Base-by-base conservation (phyloP, 2,888 invertebrate species). In the Esperia sulphurella region DNA sequence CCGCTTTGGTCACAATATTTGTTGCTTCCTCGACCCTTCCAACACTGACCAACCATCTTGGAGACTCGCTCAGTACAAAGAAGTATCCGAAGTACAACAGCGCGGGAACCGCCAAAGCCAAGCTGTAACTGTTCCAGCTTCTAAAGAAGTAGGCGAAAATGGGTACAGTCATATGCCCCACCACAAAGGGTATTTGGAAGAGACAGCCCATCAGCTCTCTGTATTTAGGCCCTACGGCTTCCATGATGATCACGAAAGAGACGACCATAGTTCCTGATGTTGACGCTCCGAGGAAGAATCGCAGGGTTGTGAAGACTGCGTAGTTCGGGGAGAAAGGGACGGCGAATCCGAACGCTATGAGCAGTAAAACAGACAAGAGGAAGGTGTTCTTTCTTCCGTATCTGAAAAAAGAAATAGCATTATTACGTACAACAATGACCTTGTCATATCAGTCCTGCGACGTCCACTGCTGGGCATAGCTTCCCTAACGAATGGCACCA, bases 211-310 rank as follows among this genome's bases (percentile, higher is more conserved):
- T 61, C 3, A 85, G 55, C 53, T 91, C 92, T 5, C 92, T 76
- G 59, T 86, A 91, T 40, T 79, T 78, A 0, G 86, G 77, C 0
- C 93, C 93, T 6, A 92, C 84, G 0, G 92, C 80, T 65, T 94
- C 94, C 93, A 94, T 93, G 28, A 93, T 80, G 14, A 94, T 83
- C 0, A 94, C 93, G 60, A 94, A 94, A 56, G 93, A 93, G 41
- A 94, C 93, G 40, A 95, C 93, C 94, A 96, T 96, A 7, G 94
- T 94, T 30, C 96, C 96, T 7, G 95, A 94, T 0, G 94, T 94
- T n/a, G 94, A 94, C 48, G 94, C 68, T 0, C 95, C 95, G 12
- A 92, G 90, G 42, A 95, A 68, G 71, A 95, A 94, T 53, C 95
- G 83, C 37, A 93, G 81, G 0, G 91, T 39, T 3, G 95, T 91